Conservation (phyloP, 2,888 invertebrate species). For the Melanostoma scalare region DNA sequence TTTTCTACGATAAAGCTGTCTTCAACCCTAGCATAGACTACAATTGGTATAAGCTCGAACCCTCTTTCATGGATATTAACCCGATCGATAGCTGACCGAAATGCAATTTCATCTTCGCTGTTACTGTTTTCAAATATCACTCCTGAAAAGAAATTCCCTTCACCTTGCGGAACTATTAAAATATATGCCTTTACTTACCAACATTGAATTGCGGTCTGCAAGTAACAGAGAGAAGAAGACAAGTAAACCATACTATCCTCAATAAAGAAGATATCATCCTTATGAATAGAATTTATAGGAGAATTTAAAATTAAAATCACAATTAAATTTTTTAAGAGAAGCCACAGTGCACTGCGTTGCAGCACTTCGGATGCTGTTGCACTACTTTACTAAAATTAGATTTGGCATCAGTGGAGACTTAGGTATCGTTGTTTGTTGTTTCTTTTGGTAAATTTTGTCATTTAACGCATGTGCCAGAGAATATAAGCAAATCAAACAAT, state of each 20-base stretch:
- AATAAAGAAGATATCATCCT: slow-evolving; percentile 13
- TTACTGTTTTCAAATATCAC: slow-evolving; percentile 84
- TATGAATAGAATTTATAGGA: neutral
- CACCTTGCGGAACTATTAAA: neutral
- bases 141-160: slow-evolving; percentile 74
- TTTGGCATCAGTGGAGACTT: slow-evolving; percentile 37
- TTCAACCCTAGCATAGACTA: slow-evolving; percentile 78
- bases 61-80: slow-evolving; percentile 81
- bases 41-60: slow-evolving; percentile 78
- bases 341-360: slow-evolving; percentile 9
- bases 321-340: neutral
- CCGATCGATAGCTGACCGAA: slow-evolving; percentile 83
- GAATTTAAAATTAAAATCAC: neutral
- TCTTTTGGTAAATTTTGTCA: slow-evolving; percentile 14
- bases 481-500: too few species aligned
- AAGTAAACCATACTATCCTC: slow-evolving; percentile 20
- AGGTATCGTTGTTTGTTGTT: neutral
- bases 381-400: slow-evolving; percentile 56
- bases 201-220: slow-evolving; percentile 58
- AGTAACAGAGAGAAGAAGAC: neutral
- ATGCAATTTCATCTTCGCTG: slow-evolving; percentile 84
- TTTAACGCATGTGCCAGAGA: slow-evolving; percentile 4
- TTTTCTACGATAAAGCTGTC: slow-evolving; percentile 81
- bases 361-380: slow-evolving; percentile 27
- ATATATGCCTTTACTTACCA: slow-evolving; percentile 33